phyloP scores from a whole-genome alignment of 2,888 invertebrate genomes.

The Fragum whitleyi region DNA sequence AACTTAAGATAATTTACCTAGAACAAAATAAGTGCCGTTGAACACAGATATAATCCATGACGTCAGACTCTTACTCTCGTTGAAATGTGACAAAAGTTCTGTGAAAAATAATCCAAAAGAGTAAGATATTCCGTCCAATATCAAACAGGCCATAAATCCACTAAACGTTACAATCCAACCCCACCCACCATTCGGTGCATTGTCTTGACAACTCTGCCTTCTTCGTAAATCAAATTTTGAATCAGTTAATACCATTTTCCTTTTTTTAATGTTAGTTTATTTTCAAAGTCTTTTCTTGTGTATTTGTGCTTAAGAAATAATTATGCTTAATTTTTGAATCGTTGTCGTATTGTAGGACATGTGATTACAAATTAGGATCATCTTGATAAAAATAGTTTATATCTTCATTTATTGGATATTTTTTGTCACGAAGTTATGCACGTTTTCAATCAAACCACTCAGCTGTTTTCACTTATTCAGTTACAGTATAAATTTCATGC shows the following conservation, averaged over 20 bases:
- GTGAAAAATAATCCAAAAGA: conserved; percentile 10
- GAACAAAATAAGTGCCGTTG: background rate
- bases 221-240: conserved; percentile 2
- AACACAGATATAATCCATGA: conserved; percentile 4
- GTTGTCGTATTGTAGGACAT: background rate
- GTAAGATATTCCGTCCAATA: conserved; percentile 10
- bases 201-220: conserved; percentile 5
- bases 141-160: background rate
- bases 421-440: too few species aligned
- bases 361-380: too few species aligned
- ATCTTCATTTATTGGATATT: too few species aligned
- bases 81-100: background rate
- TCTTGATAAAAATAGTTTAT: too few species aligned
- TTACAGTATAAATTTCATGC: too few species aligned
- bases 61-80: background rate
- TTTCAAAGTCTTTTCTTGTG: background rate
- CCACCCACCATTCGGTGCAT: conserved; percentile 18
- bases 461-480: too few species aligned
- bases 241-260: background rate
- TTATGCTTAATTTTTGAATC: background rate
- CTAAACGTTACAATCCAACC: conserved; percentile 11
- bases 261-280: background rate
- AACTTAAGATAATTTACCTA: background rate
- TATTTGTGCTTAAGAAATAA: too few species aligned
- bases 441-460: too few species aligned